Percentiles rank a stretch among this genome's conserved stretches.
Conservation (phyloP, 2,113 vertebrate genomes). For the Cygnus atratus region DNA sequence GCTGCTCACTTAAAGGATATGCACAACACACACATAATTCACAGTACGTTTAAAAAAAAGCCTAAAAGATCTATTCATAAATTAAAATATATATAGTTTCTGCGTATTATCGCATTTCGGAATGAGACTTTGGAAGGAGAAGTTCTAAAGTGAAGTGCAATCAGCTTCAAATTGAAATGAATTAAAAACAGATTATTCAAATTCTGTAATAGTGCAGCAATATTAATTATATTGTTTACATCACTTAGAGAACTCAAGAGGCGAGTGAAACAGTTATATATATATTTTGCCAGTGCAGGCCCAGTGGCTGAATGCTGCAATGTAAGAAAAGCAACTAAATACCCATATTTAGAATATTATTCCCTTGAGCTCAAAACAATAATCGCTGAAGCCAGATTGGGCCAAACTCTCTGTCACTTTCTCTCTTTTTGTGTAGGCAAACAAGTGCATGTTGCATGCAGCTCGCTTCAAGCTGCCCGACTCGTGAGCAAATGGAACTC, state of each 20-base stretch:
- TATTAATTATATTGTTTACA: not conserved
- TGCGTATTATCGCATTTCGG: not conserved
- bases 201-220: not conserved
- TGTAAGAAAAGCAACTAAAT: not conserved
- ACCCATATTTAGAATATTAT: fast-evolving
- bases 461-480: not conserved
- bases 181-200: not conserved
- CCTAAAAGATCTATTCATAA: too few relatives aligned
- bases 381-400: not conserved
- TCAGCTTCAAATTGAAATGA: not conserved
- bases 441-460: not conserved
- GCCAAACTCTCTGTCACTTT: not conserved
- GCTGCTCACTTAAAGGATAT: not conserved
- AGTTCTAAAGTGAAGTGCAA: not conserved
- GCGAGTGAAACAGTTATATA: not conserved
- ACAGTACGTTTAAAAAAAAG: not conserved
- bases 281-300: not conserved
- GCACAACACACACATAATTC: not conserved
- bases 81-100: not conserved
- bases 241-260: not conserved
- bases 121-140: not conserved
- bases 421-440: not conserved
- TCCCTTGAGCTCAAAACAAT: not conserved
- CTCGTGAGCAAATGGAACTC: not conserved
- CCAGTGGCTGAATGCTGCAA: not conserved